These are phyloP conservation scores for Pammene fasciana DNA, from an alignment of 2,888 invertebrate species.

Conservation along the genomic window DNA sequence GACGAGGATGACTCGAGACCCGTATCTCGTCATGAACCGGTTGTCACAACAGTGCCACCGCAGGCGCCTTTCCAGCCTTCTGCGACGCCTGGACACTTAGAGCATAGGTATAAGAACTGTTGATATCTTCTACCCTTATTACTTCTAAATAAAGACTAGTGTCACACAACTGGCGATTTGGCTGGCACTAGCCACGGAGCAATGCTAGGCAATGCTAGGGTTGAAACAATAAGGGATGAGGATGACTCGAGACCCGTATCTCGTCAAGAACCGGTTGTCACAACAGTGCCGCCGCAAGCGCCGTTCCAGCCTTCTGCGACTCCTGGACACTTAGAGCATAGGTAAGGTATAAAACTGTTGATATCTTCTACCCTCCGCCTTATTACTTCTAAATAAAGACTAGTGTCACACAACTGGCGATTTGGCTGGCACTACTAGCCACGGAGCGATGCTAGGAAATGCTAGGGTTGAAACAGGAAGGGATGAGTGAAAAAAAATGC, in stretches of 20 bases:
- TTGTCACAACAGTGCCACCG: constrained; percentile 78
- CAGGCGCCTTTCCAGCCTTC: constrained; percentile 96
- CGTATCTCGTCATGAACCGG: constrained; percentile 54
- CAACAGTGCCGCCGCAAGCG: constrained; percentile 86
- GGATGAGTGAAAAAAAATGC: constrained; percentile 55
- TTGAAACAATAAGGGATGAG: constrained; percentile 46
- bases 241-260: constrained; percentile 64
- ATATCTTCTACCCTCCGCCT: no score
- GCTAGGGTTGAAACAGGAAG: constrained; percentile 59
- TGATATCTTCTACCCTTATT: no score
- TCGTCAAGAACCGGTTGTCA: constrained; percentile 59
- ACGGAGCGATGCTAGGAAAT: constrained; percentile 50
- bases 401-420: no score
- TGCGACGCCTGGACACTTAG: constrained; percentile 92
- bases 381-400: no score
- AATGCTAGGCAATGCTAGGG: constrained; percentile 79
- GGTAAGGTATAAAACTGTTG: constrained; percentile 73
- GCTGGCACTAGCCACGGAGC: no score
- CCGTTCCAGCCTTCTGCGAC: constrained; percentile 96
- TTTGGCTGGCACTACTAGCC: no score
- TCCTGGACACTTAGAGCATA: constrained; percentile 90
- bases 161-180: no score
- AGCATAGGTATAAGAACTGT: constrained; percentile 84
- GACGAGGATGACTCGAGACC: constrained; percentile 61
- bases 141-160: no score